These are phyloP conservation scores for Vimba vimba DNA, from an alignment of 2,113 vertebrate genomes.

Conservation along the genomic window DNA sequence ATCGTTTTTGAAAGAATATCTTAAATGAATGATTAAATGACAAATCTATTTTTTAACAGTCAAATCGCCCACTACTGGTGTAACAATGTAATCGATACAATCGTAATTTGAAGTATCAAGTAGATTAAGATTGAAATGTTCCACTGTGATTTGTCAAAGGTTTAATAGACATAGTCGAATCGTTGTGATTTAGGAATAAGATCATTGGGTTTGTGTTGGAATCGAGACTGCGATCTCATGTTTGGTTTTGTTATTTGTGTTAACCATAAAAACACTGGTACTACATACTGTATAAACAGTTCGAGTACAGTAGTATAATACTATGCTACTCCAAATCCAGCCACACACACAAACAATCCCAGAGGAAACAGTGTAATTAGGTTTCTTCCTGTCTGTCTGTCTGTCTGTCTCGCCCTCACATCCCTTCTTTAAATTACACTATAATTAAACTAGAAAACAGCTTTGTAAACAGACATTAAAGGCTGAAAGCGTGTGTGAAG, in stretches of 20 bases:
- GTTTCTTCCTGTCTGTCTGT: constrained; percentile 29
- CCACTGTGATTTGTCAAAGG: too few relatives aligned
- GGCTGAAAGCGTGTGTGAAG: constrained; percentile 18
- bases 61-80: too few relatives aligned
- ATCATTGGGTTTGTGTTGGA: too few relatives aligned
- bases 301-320: neutral
- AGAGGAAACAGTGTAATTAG: neutral
- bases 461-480: constrained; percentile 64
- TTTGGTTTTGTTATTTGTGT: neutral
- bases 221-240: too few relatives aligned
- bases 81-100: too few relatives aligned
- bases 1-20: too few relatives aligned
- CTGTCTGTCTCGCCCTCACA: neutral
- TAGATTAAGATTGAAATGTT: too few relatives aligned
- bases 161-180: too few relatives aligned
- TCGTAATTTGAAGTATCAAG: too few relatives aligned
- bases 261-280: neutral
- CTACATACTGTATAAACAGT: neutral
- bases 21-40: too few relatives aligned
- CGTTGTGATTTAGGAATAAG: too few relatives aligned
- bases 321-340: constrained; percentile 13
- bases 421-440: constrained; percentile 41
- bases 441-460: constrained; percentile 57
- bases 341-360: neutral
- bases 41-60: too few relatives aligned